Conservation (phyloP, 1,140 invertebrate species). For the Mactra quadrangularis region DNA sequence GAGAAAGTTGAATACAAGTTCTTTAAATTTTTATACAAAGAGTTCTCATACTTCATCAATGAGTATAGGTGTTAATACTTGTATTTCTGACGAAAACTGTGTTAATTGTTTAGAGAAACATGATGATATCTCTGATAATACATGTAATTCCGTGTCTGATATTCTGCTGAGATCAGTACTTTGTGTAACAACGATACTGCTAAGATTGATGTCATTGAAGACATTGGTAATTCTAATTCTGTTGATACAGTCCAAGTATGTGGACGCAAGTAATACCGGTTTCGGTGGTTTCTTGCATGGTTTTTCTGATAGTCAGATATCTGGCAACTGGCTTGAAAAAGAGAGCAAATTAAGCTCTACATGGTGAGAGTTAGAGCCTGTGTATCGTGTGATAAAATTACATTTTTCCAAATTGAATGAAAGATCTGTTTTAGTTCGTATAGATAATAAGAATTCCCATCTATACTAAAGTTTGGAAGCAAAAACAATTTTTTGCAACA, state of each 20-base stretch:
- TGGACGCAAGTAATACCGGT: conserved; percentile 19
- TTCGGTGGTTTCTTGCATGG: conserved; percentile 16
- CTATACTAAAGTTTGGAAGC: conserved; percentile 3
- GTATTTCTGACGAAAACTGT: too few species aligned
- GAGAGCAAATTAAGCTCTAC: conserved; percentile 27
- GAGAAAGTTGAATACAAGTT: neutral
- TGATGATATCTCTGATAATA: too few species aligned
- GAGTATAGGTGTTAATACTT: too few species aligned
- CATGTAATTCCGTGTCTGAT: too few species aligned
- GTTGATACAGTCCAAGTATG: neutral
- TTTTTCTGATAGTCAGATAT: neutral
- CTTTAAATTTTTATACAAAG: neutral
- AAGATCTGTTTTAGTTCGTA: neutral
- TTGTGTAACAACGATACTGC: too few species aligned
- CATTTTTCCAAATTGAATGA: neutral
- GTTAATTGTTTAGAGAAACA: neutral
- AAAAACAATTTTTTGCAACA: conserved; percentile 1
- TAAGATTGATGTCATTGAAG: neutral
- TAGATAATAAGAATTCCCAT: conserved; percentile 7
- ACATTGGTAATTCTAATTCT: neutral
- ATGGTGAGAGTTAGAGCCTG: conserved; percentile 25
- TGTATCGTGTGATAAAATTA: neutral
- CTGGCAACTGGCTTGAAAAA: conserved; percentile 13
- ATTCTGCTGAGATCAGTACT: too few species aligned
- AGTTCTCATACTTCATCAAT: too few species aligned